Conservation (phyloP, 2,797 vertebrate species). For the Fringilla coelebs region DNA sequence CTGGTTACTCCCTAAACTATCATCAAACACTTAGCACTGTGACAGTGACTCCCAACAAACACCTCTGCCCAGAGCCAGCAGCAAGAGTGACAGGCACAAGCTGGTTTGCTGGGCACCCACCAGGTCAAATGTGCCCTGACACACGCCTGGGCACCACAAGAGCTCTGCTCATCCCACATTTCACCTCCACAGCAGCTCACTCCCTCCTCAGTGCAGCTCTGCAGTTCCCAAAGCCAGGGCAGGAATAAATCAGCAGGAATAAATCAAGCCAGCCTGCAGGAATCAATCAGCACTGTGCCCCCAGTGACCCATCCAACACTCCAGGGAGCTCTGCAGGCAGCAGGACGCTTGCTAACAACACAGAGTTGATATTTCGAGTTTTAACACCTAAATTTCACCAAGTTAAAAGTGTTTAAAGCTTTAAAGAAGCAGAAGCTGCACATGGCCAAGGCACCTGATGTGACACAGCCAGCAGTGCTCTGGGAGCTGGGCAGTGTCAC, state of each 20-base stretch:
- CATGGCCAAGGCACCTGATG: background rate
- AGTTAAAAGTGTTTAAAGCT: background rate
- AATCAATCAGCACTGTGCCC: background rate
- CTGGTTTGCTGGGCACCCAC: background rate
- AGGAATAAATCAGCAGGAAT: background rate
- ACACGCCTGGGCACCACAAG: background rate
- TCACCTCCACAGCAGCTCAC: background rate
- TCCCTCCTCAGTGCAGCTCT: background rate
- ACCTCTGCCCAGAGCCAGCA: background rate
- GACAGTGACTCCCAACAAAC: background rate
- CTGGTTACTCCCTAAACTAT: conserved; percentile 38
- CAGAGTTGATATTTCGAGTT: background rate
- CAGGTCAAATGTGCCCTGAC: background rate
- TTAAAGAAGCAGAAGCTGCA: background rate
- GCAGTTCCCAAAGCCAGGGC: background rate
- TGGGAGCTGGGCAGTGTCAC: background rate
- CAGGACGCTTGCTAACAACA: background rate
- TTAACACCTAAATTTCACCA: background rate
- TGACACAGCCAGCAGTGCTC: background rate
- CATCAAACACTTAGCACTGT: conserved; percentile 12
- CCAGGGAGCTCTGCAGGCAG: background rate
- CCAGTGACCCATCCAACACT: background rate
- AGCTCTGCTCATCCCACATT: background rate
- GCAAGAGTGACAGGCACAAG: conserved; percentile 58
- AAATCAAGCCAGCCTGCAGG: background rate